These are phyloP conservation scores for Siniperca knerii DNA, from an alignment of 2,113 vertebrate species.

Conservation along the genomic window DNA sequence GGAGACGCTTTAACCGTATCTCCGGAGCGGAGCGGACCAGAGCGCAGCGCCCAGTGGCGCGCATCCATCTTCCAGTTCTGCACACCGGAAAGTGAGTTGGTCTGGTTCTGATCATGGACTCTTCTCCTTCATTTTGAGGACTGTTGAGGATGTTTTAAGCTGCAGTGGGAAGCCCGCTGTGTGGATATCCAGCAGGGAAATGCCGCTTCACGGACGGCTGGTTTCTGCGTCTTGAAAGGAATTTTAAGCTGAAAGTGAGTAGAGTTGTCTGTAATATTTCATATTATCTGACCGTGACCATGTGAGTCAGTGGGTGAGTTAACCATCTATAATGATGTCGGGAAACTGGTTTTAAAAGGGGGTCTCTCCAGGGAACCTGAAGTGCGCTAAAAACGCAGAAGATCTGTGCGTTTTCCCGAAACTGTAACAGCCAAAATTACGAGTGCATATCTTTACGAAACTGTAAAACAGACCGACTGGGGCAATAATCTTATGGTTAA, in stretches of 20 bases:
- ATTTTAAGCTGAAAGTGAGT: constrained; percentile 51
- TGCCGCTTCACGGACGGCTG: constrained; percentile 9
- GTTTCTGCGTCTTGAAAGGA: neutral
- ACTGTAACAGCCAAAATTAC: neutral
- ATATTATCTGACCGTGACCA: neutral
- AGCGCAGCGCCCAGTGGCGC: constrained; percentile 20
- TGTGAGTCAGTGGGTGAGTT: neutral
- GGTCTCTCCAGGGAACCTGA: neutral
- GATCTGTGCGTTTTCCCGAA: neutral
- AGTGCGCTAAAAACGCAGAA: neutral
- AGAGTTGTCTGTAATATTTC: neutral
- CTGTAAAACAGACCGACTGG: neutral
- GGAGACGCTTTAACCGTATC: constrained; percentile 50
- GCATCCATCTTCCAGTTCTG: neutral
- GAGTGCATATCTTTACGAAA: neutral
- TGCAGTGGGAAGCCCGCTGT: neutral
- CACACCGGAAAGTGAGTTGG: neutral
- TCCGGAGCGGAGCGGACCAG: constrained; percentile 40
- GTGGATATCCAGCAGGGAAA: constrained; percentile 14
- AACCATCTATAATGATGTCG: rapidly evolving
- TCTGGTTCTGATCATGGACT: neutral
- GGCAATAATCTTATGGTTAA: neutral
- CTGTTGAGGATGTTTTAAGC: neutral
- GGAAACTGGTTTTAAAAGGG: neutral
- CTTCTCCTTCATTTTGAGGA: neutral